A percentile compares a stretch with the other conserved stretches of the same genome.
Conservation (phyloP, 2,888 invertebrate species). For the Tolmerus cingulatus region DNA sequence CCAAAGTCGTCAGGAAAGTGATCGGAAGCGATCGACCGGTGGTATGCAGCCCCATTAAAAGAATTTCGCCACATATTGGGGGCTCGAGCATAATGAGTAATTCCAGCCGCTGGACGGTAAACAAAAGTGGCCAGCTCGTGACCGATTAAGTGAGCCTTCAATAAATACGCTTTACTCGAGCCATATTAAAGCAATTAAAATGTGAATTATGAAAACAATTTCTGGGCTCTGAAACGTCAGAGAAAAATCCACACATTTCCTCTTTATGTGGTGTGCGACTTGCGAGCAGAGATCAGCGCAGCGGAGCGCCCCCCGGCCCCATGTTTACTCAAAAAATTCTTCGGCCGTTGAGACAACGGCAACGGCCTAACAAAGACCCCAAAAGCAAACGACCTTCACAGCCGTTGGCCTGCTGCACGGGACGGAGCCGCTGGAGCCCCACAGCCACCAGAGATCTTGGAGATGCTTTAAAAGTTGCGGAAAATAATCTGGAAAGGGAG, state of each 20-base stretch:
- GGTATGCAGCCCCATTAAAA: not conserved
- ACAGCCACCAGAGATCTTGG: not conserved
- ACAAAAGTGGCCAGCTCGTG: not conserved
- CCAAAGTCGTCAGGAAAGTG: not conserved
- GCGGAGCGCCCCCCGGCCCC: not conserved
- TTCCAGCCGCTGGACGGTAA: not conserved
- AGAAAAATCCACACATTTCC: not conserved
- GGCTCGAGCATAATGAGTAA: not conserved
- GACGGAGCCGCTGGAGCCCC: not conserved
- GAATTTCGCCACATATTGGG: not conserved
- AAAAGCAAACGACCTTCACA: conserved; percentile 61
- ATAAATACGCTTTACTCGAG: not conserved
- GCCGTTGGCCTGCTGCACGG: conserved; percentile 53
- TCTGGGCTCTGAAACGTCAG: not conserved
- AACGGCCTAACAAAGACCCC: conserved; percentile 33
- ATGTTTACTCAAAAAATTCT: conserved; percentile 24
- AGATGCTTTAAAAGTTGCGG: conserved; percentile 14
- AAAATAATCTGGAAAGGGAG: conserved; percentile 37
- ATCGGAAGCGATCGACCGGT: not conserved
- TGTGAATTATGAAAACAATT: conserved; percentile 10
- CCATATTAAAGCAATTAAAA: conserved; percentile 7
- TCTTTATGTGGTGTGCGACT: not conserved
- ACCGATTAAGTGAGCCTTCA: not conserved
- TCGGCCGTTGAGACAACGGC: conserved; percentile 3
- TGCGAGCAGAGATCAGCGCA: not conserved